These are phyloP conservation scores for Pogonomyrmex californicus DNA, from an alignment of 1,140 invertebrate species.

Conservation along the genomic window DNA sequence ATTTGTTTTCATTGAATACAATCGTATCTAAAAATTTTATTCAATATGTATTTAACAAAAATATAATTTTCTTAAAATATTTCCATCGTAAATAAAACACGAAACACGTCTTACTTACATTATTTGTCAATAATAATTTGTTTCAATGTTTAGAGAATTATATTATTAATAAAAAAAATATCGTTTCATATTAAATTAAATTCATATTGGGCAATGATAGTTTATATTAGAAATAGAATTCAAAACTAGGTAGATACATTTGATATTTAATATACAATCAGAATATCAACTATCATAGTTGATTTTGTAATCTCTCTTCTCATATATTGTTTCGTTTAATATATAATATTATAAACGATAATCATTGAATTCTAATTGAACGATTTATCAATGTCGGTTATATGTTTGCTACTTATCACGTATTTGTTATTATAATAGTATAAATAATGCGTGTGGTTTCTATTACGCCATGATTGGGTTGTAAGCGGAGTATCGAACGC, in stretches of 20 bases:
- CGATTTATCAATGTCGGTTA: neutral
- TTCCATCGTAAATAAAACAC: neutral
- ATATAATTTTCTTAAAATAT: neutral
- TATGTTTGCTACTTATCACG: constrained; percentile 14
- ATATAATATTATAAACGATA: constrained; percentile 26
- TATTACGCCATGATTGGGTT: constrained; percentile 30
- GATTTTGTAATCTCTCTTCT: constrained; percentile 18
- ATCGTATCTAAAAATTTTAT: neutral
- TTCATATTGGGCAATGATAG: neutral
- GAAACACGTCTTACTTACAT: neutral
- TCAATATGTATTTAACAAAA: neutral
- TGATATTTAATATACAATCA: neutral
- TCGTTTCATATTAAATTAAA: neutral
- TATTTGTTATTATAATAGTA: constrained; percentile 26
- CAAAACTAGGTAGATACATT: neutral
- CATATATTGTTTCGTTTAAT: constrained; percentile 19
- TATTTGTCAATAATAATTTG: neutral
- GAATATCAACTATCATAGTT: neutral
- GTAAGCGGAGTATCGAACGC: neutral
- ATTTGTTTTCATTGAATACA: neutral
- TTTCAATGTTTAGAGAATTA: constrained; percentile 11
- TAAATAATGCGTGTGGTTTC: constrained; percentile 16
- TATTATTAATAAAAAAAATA: neutral
- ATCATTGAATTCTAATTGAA: neutral
- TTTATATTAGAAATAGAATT: neutral